A percentile compares a stretch with the other conserved stretches of the same genome.
Conservation (phyloP, 2,888 invertebrate species). For the Rhorus exstirpatorius region DNA sequence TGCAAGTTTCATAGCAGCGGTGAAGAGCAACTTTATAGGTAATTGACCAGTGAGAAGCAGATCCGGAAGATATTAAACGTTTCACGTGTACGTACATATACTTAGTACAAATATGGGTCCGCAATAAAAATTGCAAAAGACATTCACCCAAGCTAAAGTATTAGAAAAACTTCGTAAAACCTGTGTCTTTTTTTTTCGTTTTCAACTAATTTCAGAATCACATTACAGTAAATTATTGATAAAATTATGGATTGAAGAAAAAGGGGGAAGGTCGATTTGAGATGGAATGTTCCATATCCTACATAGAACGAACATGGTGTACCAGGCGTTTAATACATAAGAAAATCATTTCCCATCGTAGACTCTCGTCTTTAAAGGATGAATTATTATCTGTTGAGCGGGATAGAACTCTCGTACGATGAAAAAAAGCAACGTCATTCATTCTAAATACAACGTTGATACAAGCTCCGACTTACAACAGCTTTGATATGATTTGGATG, state of each 20-base stretch:
- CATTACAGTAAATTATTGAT: too few relatives aligned
- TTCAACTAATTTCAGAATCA: too few relatives aligned
- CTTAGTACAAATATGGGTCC: neutral
- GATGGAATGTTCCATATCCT: neutral
- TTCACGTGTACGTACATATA: neutral
- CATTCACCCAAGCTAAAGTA: too few relatives aligned
- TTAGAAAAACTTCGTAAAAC: too few relatives aligned
- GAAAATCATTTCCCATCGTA: conserved; percentile 29
- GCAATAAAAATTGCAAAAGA: too few relatives aligned
- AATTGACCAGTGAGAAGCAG: conserved; percentile 41
- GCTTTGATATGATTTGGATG: neutral
- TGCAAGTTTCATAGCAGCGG: conserved; percentile 55
- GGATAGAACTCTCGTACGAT: conserved; percentile 35
- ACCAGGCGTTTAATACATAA: conserved; percentile 5
- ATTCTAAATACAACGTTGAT: conserved; percentile 62
- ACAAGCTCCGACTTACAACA: neutral
- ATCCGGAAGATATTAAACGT: conserved; percentile 11
- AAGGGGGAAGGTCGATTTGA: neutral
- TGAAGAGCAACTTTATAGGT: conserved; percentile 49
- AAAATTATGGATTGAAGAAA: neutral
- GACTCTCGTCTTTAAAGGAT: conserved; percentile 65
- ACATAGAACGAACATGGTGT: neutral
- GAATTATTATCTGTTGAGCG: conserved; percentile 70
- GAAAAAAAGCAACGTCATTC: conserved; percentile 69
- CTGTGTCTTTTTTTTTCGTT: too few relatives aligned